Percentiles rank a stretch among this genome's conserved stretches.
Conservation (phyloP, 2,113 vertebrate genomes). For the Pterophyllum scalare region DNA sequence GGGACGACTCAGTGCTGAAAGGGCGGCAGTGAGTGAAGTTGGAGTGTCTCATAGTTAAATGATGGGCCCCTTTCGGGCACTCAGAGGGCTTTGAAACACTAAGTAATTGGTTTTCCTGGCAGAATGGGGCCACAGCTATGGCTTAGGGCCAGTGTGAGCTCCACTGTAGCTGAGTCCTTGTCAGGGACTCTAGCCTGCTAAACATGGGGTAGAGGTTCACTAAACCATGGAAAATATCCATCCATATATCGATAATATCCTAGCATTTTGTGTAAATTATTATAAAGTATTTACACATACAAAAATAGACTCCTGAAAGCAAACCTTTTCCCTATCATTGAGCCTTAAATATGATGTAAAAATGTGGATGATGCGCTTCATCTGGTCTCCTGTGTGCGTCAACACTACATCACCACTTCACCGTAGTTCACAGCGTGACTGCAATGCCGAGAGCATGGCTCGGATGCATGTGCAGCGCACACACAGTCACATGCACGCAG, state of each 20-base stretch:
- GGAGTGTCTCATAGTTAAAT: slow-evolving; percentile 73
- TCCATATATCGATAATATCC: no score
- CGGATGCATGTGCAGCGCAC: background rate
- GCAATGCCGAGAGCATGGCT: slow-evolving; percentile 15
- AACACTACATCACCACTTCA: background rate
- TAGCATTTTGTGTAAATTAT: background rate
- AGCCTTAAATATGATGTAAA: background rate
- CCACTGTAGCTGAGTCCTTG: slow-evolving; percentile 40
- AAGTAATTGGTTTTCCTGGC: slow-evolving; percentile 80
- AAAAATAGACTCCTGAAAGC: background rate
- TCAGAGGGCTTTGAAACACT: slow-evolving; percentile 63
- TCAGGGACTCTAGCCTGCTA: slow-evolving; percentile 29
- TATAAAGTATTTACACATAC: background rate
- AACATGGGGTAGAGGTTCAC: background rate
- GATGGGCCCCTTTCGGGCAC: slow-evolving; percentile 63
- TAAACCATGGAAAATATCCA: background rate
- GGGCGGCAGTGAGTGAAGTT: slow-evolving; percentile 55
- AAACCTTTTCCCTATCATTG: no score
- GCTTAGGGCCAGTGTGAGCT: slow-evolving; percentile 60
- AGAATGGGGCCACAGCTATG: slow-evolving; percentile 73
- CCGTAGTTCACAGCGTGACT: background rate
- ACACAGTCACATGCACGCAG: background rate
- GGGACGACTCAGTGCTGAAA: slow-evolving; percentile 24
- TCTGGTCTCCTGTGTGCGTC: background rate
- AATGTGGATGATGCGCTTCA: background rate